These are phyloP conservation scores for Oxycera nigricornis DNA, from an alignment of 2,888 invertebrate species.

Conservation along the genomic window DNA sequence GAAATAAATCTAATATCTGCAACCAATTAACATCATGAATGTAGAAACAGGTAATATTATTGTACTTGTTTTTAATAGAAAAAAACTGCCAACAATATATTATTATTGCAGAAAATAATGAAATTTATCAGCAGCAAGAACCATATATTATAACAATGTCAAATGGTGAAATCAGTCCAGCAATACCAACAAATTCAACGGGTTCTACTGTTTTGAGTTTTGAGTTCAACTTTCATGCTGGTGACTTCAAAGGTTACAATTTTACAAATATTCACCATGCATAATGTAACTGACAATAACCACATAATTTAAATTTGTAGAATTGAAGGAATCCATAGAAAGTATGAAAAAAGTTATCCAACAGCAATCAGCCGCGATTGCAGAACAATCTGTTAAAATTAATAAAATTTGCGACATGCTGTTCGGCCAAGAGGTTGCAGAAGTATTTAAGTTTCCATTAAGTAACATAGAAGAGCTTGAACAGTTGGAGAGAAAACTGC, in stretches of 20 bases:
- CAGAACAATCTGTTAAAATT: slow-evolving; percentile 2
- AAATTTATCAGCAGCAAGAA: too few relatives aligned
- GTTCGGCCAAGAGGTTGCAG: background rate
- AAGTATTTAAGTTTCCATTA: background rate
- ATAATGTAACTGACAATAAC: background rate
- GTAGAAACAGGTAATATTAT: too few relatives aligned
- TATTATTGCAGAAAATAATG: too few relatives aligned
- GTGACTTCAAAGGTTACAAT: background rate
- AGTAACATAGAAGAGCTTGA: background rate
- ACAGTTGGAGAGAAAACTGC: background rate
- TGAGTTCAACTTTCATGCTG: background rate
- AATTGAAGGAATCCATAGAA: background rate
- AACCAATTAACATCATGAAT: too few relatives aligned
- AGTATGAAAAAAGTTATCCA: background rate
- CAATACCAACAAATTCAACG: background rate
- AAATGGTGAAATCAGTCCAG: too few relatives aligned
- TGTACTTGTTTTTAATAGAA: too few relatives aligned
- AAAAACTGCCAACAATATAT: too few relatives aligned
- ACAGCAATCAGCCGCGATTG: background rate
- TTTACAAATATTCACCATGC: background rate
- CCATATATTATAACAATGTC: too few relatives aligned
- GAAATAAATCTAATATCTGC: too few relatives aligned
- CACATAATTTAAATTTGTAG: background rate
- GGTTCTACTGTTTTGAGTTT: background rate
- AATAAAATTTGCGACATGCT: background rate